Evolutionary conservation across 2,888 invertebrate species (phyloP).

Genomic region (Proisotoma minuta): DNA sequence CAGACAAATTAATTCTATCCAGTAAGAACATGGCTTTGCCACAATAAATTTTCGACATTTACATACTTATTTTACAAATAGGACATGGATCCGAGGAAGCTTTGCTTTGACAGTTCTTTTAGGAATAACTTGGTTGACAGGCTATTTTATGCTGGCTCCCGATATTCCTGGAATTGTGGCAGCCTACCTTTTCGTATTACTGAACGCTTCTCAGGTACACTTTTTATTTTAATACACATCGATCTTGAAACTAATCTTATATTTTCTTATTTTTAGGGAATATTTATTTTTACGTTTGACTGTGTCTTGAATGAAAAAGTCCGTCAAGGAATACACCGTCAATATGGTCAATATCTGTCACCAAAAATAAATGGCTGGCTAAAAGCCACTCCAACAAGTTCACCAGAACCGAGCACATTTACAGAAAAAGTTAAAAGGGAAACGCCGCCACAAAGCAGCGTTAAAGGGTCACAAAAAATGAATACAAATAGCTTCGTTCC

Average conservation of each 20-base stretch:
- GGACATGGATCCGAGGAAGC: constrained; percentile 86
- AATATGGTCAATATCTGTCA: too few relatives aligned
- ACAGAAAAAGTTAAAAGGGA: too few relatives aligned
- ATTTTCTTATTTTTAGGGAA: constrained; percentile 26
- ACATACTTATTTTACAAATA: constrained; percentile 51
- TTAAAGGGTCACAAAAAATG: too few relatives aligned
- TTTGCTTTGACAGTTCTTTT: constrained; percentile 81
- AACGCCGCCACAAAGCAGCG: too few relatives aligned
- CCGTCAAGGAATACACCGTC: constrained; percentile 8
- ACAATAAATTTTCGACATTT: neutral
- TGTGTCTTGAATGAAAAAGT: constrained; percentile 45
- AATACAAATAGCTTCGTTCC: too few relatives aligned
- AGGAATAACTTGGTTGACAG: constrained; percentile 92
- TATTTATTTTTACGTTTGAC: constrained; percentile 42
- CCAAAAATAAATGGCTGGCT: too few relatives aligned
- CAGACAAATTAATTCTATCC: too few relatives aligned
- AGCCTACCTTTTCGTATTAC: constrained; percentile 86
- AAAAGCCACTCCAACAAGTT: too few relatives aligned
- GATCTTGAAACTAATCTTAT: neutral
- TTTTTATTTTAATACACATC: neutral
- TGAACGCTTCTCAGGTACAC: constrained; percentile 57
- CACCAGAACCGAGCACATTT: too few relatives aligned
- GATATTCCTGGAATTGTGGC: constrained; percentile 67
- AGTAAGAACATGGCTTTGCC: too few relatives aligned
- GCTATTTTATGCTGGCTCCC: constrained; percentile 82